Conservation (phyloP, 2,113 vertebrate species). For the Pleuronectes platessa region DNA sequence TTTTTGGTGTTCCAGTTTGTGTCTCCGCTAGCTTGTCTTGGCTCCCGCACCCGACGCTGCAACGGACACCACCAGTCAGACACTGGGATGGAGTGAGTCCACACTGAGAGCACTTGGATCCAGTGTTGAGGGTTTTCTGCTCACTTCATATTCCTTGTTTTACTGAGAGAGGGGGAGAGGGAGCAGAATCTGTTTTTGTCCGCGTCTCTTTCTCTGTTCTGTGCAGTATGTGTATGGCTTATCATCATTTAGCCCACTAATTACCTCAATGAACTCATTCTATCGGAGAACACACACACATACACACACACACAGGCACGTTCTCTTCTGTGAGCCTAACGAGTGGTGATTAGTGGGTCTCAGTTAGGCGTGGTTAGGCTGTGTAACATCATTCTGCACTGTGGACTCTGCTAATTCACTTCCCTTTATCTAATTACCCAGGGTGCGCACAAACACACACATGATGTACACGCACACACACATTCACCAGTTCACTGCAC, state of each 20-base stretch:
- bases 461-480: slow-evolving; percentile 50
- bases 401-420: slow-evolving; percentile 96
- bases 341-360: slow-evolving; percentile 93
- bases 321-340: slow-evolving; percentile 78
- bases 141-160: background rate
- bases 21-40: slow-evolving; percentile 41
- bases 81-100: slow-evolving; percentile 30
- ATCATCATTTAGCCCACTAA: slow-evolving; percentile 62
- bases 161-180: too few species aligned
- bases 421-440: slow-evolving; percentile 93
- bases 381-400: slow-evolving; percentile 87
- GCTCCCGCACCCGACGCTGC: slow-evolving; percentile 22
- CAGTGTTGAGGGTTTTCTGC: slow-evolving; percentile 6
- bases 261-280: slow-evolving; percentile 59
- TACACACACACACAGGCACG: slow-evolving; percentile 10
- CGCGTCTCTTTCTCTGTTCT: slow-evolving; percentile 8
- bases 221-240: slow-evolving; percentile 40
- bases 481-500: slow-evolving; percentile 75
- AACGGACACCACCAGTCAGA: slow-evolving; percentile 17
- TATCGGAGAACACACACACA: slow-evolving; percentile 33
- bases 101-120: slow-evolving; percentile 11
- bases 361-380: slow-evolving; percentile 84
- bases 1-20: slow-evolving; percentile 48
- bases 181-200: background rate
- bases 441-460: slow-evolving; percentile 65